Percentiles rank a stretch among this genome's conserved stretches.
phyloP scores from a whole-genome alignment of 2,888 invertebrate species.

The Gibbula magus region DNA sequence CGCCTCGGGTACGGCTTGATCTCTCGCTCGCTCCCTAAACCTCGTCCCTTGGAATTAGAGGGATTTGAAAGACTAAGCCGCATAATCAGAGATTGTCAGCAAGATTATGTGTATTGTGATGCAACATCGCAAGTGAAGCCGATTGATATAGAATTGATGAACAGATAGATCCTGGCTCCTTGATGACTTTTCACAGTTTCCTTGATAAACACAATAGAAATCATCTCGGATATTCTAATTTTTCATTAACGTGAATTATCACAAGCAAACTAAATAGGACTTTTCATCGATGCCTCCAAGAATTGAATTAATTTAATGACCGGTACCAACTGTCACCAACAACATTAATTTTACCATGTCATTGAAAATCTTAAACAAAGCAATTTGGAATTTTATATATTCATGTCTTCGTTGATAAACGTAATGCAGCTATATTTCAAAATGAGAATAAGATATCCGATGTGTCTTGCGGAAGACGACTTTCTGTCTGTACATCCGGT shows the following conservation, averaged over 20 bases:
- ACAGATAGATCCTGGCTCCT: background rate
- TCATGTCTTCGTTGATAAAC: no score
- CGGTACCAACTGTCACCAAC: no score
- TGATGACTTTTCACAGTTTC: conserved; percentile 7
- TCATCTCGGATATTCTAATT: background rate
- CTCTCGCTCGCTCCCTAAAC: background rate
- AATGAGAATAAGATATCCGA: no score
- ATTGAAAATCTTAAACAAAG: no score
- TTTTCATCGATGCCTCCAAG: background rate
- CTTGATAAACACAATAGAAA: conserved; percentile 2
- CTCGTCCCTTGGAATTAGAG: background rate
- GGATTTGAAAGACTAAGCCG: background rate
- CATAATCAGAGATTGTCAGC: conserved; percentile 2
- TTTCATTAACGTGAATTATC: background rate
- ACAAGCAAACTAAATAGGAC: background rate
- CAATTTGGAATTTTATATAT: no score
- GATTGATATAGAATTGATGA: conserved; percentile 5
- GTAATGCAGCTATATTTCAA: no score
- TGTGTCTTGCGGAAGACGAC: no score
- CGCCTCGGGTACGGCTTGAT: background rate
- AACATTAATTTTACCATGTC: no score
- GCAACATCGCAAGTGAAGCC: background rate
- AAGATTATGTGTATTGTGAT: background rate
- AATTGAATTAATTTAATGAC: background rate
- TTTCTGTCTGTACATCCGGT: no score